A percentile compares a stretch with the other conserved stretches of the same genome.
Conservation (phyloP, 2,113 vertebrate genomes). For the Alaudala cheleensis region DNA sequence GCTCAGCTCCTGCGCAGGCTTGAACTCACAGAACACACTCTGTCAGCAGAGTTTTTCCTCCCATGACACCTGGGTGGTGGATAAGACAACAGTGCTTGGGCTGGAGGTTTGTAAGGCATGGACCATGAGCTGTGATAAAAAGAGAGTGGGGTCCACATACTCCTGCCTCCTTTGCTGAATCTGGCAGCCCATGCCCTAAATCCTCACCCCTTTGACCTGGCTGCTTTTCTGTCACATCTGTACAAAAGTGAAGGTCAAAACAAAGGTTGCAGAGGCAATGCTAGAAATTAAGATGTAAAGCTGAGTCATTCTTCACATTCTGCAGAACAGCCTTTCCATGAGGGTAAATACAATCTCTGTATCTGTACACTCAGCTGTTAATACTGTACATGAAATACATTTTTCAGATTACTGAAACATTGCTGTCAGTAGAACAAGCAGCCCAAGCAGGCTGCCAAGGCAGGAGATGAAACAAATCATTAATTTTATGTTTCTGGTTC, state of each 20-base stretch:
- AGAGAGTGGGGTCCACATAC: fast-evolving
- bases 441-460: conserved; percentile 7
- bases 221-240: background rate
- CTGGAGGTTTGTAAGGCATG: background rate
- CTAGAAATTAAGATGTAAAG: background rate
- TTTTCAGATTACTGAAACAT: conserved; percentile 27
- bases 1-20: background rate
- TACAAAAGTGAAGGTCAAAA: background rate
- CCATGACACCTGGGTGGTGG: background rate
- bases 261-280: no score
- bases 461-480: conserved; percentile 19
- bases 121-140: background rate
- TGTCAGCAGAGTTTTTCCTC: background rate
- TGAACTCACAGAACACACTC: background rate
- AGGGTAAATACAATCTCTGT: background rate
- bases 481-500: background rate
- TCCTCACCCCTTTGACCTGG: background rate
- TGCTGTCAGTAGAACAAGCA: conserved; percentile 17
- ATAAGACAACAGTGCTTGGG: background rate
- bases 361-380: conserved; percentile 20
- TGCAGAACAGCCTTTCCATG: background rate
- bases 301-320: background rate
- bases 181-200: background rate
- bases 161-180: background rate
- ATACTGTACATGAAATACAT: background rate